Evolutionary conservation across 2,797 vertebrate genomes (phyloP), one percentile per base, ranked within the genome.

Genomic region (Hippoglossus hippoglossus): DNA sequence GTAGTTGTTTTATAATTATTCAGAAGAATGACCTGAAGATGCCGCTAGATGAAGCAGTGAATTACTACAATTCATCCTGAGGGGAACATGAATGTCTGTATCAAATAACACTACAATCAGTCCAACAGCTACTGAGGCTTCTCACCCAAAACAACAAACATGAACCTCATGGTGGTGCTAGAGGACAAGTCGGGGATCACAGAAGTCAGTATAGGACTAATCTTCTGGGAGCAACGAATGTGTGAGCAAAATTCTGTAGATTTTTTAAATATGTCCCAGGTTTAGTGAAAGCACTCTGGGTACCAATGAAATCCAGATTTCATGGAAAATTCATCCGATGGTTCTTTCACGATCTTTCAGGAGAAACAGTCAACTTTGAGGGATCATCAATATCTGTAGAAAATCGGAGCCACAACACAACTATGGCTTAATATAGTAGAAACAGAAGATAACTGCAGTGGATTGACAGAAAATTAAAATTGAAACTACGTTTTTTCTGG

Each of bases 151-250:
- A 15, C 39, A 41, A 41, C 50, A 18, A 26, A 53, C 12, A 1
- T 59, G 26, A 44, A 54, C 16, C 49, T 54, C 49, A 31, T 18
- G 49, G 50, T 47, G 25, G 59, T 24, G 26, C 25, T 41, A 61
- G 21, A 57, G 15, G 18, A 51, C 13, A 51, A 56, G 44, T 39
- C 9, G 25, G 13, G 16, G 13, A 56, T 60, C 22, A 49, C 4
- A 3, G 28, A 15, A 39, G 34, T 58, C 11, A 15, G 22, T 9
- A 19, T 1, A 12, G 18, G 24, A 26, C 44, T 52, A 5, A 25
- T 57, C n/a, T 21, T 59, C 47, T 25, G 18, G 3, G 31, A 64
- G 15, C 22, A 51, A 22, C n/a, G 15, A 53, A 22, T 46, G 12
- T 5, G 24, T 39, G 41, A 19, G 21, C 8, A 10, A 34, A 11